A percentile compares a stretch with the other conserved stretches of the same genome.
Conservation (phyloP, 2,888 invertebrate species). For the Meandrusa payeni region DNA sequence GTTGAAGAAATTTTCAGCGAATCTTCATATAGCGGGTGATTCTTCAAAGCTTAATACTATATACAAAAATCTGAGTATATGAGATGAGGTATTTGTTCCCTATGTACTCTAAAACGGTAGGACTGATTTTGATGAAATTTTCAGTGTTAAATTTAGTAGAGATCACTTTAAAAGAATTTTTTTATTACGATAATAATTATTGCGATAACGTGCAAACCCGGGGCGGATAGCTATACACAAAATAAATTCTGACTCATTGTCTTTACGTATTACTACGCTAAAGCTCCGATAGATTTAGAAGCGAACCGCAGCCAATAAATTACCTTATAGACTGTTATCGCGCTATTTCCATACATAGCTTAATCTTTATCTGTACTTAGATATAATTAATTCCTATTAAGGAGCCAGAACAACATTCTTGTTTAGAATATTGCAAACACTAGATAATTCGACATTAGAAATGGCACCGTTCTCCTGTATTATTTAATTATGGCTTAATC, state of each 20-base stretch:
- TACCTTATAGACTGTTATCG: constrained; percentile 20
- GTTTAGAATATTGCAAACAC: constrained; percentile 41
- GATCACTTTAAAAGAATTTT: too few species aligned
- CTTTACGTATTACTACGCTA: constrained; percentile 8
- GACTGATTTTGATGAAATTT: too few species aligned
- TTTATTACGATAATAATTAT: too few species aligned
- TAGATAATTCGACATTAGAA: constrained; percentile 18
- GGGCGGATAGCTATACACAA: too few species aligned
- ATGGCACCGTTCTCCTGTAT: constrained; percentile 6
- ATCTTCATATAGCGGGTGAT: too few species aligned
- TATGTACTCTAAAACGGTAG: too few species aligned
- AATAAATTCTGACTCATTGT: not conserved
- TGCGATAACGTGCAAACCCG: too few species aligned
- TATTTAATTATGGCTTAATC: not conserved
- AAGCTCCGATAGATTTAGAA: constrained; percentile 8
- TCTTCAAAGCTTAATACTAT: too few species aligned
- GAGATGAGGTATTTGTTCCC: too few species aligned
- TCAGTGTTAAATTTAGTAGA: too few species aligned
- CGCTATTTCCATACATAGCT: constrained; percentile 19
- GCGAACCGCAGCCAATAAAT: constrained; percentile 16
- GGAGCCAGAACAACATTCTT: constrained; percentile 63
- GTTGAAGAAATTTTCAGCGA: too few species aligned
- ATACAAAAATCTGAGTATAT: too few species aligned
- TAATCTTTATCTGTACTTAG: constrained; percentile 54
- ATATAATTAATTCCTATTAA: constrained; percentile 73